Evolutionary conservation across 2,797 vertebrate genomes (phyloP), one percentile per base, ranked within the genome.

Genomic region (Mergus octosetaceus): DNA sequence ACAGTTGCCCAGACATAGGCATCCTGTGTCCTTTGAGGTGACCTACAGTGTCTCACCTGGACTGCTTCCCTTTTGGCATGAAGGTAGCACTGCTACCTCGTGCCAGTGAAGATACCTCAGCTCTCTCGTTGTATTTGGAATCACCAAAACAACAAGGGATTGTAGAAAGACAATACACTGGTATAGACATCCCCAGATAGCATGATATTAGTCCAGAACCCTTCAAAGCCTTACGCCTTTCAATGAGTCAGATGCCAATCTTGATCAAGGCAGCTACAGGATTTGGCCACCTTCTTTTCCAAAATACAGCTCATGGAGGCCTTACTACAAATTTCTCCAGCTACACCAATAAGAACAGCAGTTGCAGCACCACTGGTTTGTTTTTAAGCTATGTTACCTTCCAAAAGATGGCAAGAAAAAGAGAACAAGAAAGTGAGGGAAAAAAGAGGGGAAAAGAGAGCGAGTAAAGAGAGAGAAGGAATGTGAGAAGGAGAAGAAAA

Each of bases 121-220:
- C 28, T 70, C 53, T 58, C 65, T 57, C 68, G 36, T 22, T 5
- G 2, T 11, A 3, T 68, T 73, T 85, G 39, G 19, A 28, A 6
- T 1, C 28, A 21, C 15, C 0, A 0, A 2, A 69, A 27, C 12
- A 36, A 64, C 38, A 78, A 78, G 45, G 32, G 19, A 34, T 6
- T 62, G 21, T 49, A 66, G 72, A 89, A 84, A 68, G n/a, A 43
- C 38, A 58, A 83, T 34, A 21, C 17, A 18, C 1, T 56, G 38
- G 27, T 47, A 79, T 0, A 45, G 27, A 43, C 30, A 12, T 20
- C 27, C 4, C 11, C 28, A 90, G 24, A 41, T 14, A 64, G 14
- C 39, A 17, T 8, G 14, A 6, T 8, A 30, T 27, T 56, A 45
- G 17, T 19, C 6, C 66, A 90, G 25, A 34, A 77, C 20, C 34